Base-by-base conservation (phyloP, 92 coral and sea anemone genomes). In the Plumapathes pennacea region DNA sequence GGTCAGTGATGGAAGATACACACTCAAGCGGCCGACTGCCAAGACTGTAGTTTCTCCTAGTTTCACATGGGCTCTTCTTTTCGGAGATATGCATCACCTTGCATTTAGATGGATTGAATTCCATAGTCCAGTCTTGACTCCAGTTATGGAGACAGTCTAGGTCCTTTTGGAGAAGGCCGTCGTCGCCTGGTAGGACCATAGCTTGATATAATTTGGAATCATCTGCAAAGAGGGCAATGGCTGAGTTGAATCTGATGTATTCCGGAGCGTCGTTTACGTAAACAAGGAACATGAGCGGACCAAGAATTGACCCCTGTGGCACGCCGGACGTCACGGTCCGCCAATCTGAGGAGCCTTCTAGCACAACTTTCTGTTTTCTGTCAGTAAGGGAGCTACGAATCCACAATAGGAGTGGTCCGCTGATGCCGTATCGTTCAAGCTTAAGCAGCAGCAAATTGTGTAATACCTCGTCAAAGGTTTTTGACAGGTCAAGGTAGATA, bases 121-220 rank as follows among this genome's bases (percentile, higher is more conserved):
- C 30, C 78, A 70, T 70, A 19, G 32, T 10, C 78, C 77, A 70
- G 46, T 46, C 61, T 28, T 46, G 61, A 10, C 79, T 42, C 79
- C 70, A 71, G 13, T 47, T 26, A 33, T 23, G 34, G 1, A 65
- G 72, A 17, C 62, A 27, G 21, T 55, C 33, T 7, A 71, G 50
- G 10, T 71, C 79, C 31, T 26, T 26, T 51, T 72, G 79, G 40
- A 59, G 71, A 12, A 48, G 41, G 26, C 41, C 38, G 2, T 42
- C 68, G 54, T 18, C 70, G 25, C 56, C 46, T 5, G 67, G 76
- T 3, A 14, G 56, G 24, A 25, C 80, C 5, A 72, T 17, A 10
- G 46, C 38, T 30, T 61, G 58, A 38, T 72, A 62, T 11, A 72
- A 50, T 62, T 72, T 62, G 14, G 80, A 72, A 46, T 72, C 71